These are phyloP conservation scores for Pachyrhynchus sulphureomaculatus DNA, from an alignment of 1,140 invertebrate species.

Conservation along the genomic window DNA sequence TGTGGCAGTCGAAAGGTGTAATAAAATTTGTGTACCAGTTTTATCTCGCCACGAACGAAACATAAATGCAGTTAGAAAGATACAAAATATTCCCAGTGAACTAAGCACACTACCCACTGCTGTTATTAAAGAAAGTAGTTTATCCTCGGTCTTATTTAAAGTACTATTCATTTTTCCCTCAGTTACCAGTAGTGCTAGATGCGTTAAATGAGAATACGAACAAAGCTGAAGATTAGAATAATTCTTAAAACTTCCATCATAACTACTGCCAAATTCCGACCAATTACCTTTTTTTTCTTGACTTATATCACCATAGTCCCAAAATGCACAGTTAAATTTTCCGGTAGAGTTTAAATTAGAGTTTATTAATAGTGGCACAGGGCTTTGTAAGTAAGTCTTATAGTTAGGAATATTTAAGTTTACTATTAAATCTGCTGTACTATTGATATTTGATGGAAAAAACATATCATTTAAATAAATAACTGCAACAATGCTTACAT, in stretches of 20 bases:
- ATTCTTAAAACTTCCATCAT: conserved; percentile 33
- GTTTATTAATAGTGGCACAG: conserved; percentile 56
- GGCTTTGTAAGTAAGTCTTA: conserved; percentile 53
- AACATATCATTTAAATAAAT: conserved; percentile 59
- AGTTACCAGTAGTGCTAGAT: conserved; percentile 59
- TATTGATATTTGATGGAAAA: conserved; percentile 52
- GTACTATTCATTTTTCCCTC: conserved; percentile 4
- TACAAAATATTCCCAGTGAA: conserved; percentile 57
- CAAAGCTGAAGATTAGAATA: conserved; percentile 54
- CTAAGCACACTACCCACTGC: conserved; percentile 62
- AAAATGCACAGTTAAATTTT: conserved; percentile 55
- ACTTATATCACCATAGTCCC: conserved; percentile 54
- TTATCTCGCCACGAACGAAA: conserved; percentile 61
- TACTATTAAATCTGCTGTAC: conserved; percentile 52
- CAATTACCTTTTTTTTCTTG: conserved; percentile 48
- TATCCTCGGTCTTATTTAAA: conserved; percentile 31
- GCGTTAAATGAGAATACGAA: conserved; percentile 60
- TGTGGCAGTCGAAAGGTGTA: conserved; percentile 60
- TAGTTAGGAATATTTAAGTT: conserved; percentile 59
- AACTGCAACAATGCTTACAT: conserved; percentile 50
- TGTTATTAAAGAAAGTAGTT: conserved; percentile 58
- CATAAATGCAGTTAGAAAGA: conserved; percentile 59
- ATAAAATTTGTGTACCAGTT: conserved; percentile 60
- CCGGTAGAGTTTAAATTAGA: conserved; percentile 39
- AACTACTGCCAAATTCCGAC: conserved; percentile 44